phyloP scores from a whole-genome alignment of 2,888 invertebrate genomes.

The Drosophila recens region DNA sequence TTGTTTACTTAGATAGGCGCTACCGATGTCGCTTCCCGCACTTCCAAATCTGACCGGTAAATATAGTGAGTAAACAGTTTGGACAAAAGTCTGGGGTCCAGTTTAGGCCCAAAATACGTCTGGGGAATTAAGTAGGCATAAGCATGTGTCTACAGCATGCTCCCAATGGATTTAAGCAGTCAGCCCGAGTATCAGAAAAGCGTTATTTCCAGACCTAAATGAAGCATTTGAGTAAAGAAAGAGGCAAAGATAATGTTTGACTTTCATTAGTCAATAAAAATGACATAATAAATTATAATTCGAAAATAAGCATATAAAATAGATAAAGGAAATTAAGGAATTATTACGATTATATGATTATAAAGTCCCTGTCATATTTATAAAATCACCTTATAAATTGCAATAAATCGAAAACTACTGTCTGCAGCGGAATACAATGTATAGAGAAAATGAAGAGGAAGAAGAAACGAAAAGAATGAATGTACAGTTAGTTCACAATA shows the following conservation, averaged over 20 bases:
- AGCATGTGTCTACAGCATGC: slow-evolving; percentile 43
- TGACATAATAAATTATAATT: no score
- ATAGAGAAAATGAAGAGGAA: no score
- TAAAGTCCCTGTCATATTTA: no score
- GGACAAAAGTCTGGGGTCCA: background rate
- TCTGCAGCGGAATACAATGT: no score
- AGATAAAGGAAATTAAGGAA: no score
- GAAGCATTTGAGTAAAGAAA: background rate
- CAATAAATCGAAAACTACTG: no score
- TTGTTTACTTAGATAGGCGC: slow-evolving; percentile 48
- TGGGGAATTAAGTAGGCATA: slow-evolving; percentile 10
- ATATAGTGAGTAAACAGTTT: slow-evolving; percentile 50
- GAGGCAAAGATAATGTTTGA: background rate
- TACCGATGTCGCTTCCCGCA: slow-evolving; percentile 6
- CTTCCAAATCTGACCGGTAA: slow-evolving; percentile 24
- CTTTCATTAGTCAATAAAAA: background rate
- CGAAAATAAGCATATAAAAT: no score
- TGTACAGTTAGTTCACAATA: no score
- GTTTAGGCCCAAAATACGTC: slow-evolving; percentile 3
- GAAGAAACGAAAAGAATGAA: no score
- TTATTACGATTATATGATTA: no score
- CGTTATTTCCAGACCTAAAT: slow-evolving; percentile 7
- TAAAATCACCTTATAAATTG: no score
- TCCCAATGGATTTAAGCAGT: slow-evolving; percentile 1
- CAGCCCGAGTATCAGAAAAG: slow-evolving; percentile 1